phyloP scores from a whole-genome alignment of 1,140 invertebrate genomes.

The Nephotettix cincticeps region DNA sequence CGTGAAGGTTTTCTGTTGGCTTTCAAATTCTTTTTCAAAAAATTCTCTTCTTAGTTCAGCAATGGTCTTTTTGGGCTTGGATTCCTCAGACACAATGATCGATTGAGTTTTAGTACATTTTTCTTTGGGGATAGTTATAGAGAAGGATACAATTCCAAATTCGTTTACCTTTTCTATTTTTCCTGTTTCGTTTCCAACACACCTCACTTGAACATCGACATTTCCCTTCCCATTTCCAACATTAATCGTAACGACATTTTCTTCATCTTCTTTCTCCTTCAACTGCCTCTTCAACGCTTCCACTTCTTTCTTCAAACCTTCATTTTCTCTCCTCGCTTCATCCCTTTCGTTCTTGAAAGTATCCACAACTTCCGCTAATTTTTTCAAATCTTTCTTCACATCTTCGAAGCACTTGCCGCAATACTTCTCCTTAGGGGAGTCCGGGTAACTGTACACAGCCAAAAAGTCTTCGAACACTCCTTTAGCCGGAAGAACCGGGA shows the following conservation, averaged over 20 bases:
- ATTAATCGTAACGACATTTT: background rate
- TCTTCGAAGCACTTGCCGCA: background rate
- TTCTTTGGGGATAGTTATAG: background rate
- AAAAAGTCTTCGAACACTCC: background rate
- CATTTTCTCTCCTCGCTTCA: background rate
- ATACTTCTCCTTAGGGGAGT: background rate
- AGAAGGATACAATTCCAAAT: background rate
- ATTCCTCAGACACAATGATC: background rate
- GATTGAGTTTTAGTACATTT: background rate
- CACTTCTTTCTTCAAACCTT: background rate
- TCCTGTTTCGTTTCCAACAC: background rate
- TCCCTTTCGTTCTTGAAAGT: background rate
- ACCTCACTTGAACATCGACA: background rate
- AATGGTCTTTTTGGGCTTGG: background rate
- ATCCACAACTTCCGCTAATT: background rate
- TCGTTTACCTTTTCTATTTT: background rate
- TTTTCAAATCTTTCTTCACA: constrained; percentile 4
- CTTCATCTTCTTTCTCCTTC: constrained; percentile 7
- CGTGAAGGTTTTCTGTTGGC: background rate
- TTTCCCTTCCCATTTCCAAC: background rate
- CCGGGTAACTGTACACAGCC: background rate
- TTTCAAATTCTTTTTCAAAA: background rate
- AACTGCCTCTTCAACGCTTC: background rate
- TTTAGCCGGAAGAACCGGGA: background rate
- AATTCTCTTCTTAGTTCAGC: constrained; percentile 1